Conservation (phyloP, 2,113 vertebrate genomes). For the Sinocyclocheilus anophthalmus region DNA sequence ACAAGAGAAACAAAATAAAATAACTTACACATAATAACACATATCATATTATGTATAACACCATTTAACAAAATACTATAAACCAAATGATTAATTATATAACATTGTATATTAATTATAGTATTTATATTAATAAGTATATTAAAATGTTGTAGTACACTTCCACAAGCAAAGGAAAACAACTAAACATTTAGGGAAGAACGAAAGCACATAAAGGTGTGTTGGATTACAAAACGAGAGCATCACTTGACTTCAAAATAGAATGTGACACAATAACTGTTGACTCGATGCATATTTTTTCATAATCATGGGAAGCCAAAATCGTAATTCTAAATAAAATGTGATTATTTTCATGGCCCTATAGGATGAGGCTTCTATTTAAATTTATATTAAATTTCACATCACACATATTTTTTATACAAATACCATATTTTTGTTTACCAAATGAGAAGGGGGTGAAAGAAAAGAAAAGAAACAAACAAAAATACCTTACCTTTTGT, state of each 20-base stretch:
- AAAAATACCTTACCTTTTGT: constrained; percentile 63
- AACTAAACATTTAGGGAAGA: too few species aligned
- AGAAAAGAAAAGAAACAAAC: constrained; percentile 9
- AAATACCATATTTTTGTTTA: not conserved
- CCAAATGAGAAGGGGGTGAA: not conserved
- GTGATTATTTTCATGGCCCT: not conserved
- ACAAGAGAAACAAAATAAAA: not conserved
- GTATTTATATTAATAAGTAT: too few species aligned
- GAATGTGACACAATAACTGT: too few species aligned
- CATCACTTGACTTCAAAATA: too few species aligned
- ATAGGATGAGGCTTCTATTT: not conserved
- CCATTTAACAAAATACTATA: not conserved
- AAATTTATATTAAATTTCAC: not conserved
- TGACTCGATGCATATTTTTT: not conserved
- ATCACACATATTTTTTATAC: not conserved
- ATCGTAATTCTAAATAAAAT: too few species aligned
- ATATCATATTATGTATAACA: too few species aligned
- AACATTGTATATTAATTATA: too few species aligned
- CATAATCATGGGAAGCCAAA: not conserved
- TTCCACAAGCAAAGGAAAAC: too few species aligned
- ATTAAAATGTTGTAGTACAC: too few species aligned
- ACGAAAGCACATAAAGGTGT: too few species aligned
- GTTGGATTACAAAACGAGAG: too few species aligned
- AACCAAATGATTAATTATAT: not conserved
- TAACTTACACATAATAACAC: not conserved